Evolutionary conservation across 2,888 invertebrate species (phyloP).

Genomic region (Steinernema carpocapsae): DNA sequence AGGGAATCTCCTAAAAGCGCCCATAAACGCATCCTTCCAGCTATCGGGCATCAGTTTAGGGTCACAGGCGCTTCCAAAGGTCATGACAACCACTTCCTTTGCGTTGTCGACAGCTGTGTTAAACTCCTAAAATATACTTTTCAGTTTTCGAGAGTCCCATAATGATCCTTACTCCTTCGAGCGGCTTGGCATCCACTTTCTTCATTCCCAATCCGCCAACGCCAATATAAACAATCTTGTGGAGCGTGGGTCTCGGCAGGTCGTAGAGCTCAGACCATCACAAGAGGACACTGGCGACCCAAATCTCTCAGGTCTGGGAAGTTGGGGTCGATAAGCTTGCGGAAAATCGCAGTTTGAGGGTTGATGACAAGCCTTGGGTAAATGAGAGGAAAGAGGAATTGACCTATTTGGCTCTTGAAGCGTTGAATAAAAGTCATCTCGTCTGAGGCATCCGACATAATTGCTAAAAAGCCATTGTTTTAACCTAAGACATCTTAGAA

Average conservation of each 20-base stretch:
- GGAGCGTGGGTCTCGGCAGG: constrained; percentile 54
- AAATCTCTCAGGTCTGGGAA: constrained; percentile 57
- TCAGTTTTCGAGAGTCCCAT: background rate
- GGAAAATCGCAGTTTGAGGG: constrained; percentile 52
- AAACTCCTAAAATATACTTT: background rate
- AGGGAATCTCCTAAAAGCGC: background rate
- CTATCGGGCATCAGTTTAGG: background rate
- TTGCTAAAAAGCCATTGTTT: constrained; percentile 40
- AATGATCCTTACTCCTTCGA: constrained; percentile 38
- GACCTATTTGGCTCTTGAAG: constrained; percentile 54
- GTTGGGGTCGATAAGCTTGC: constrained; percentile 50
- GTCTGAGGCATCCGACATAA: constrained; percentile 56
- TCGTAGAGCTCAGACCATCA: constrained; percentile 59
- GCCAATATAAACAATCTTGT: constrained; percentile 56
- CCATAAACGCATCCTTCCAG: background rate
- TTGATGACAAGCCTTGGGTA: background rate
- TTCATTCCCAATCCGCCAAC: constrained; percentile 64
- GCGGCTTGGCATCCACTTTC: constrained; percentile 49
- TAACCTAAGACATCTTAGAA: background rate
- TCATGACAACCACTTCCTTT: constrained; percentile 13
- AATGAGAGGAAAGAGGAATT: constrained; percentile 39
- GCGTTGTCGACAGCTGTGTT: constrained; percentile 12
- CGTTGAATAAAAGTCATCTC: constrained; percentile 54
- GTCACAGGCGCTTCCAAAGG: background rate
- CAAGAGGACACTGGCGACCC: constrained; percentile 40